Base-by-base conservation (phyloP, 2,797 vertebrate genomes). In the Gobio occitaniae region DNA sequence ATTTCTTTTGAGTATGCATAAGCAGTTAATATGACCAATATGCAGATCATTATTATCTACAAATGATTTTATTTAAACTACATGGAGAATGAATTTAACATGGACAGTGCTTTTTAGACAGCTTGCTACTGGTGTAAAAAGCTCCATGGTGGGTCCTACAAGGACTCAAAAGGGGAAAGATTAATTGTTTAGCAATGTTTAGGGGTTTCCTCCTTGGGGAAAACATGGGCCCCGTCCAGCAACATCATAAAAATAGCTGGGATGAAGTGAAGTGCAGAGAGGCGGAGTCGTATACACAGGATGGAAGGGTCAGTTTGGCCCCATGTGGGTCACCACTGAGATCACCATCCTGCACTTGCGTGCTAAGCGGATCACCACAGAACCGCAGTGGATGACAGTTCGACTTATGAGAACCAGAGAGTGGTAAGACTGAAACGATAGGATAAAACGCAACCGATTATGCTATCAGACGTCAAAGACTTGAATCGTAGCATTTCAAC, bases 161-260 rank as follows among this genome's bases (percentile, higher is more conserved):
- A 72, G 25, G 68, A 63, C 80, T 84, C 78, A 86, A 82, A 44
- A 17, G 56, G 84, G 88, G 25, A 77, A 89, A 83, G 88, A 90
- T 54, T 77, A 74, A 88, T 83, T 77, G 74, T 80, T 71, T 72
- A 85, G 82, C 15, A 15, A 88, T 91, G 84, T 92, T 92, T 90
- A 90, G 85, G 82, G 86, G 88, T 82, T 91, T 89, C 87, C 90
- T 90, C 48, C 4, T 41, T 56, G 71, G 91, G 87, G 90, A 90
- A 90, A 86, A 87, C 84, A 81, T 72, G 25, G 47, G 29, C 87
- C 85, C 83, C 87, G 81, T 92, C 85, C 56, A 69, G 89, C 88
- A 89, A 92, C 86, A 94, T 94, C 90, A 96, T 94, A 94, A 95
- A 95, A 95, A 95, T 94, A 95, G 89, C 91, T 91, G 15, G 79